Percentiles rank a stretch among this genome's conserved stretches.
phyloP scores from a whole-genome alignment of 2,113 vertebrate genomes.

The Syngnathus scovelli region DNA sequence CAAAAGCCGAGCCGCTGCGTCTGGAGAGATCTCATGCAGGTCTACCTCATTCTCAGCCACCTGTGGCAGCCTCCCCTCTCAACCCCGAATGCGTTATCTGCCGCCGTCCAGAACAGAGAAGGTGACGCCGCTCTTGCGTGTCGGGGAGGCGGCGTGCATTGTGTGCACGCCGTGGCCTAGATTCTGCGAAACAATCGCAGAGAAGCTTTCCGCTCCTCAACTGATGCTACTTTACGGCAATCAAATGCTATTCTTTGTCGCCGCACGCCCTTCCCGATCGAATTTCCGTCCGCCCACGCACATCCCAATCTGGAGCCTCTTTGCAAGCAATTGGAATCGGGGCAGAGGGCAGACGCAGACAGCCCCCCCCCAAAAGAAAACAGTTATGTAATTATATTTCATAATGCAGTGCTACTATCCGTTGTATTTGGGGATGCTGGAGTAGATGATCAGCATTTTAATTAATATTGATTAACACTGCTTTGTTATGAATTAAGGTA shows the following conservation, averaged over 20 bases:
- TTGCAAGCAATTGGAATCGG: not conserved
- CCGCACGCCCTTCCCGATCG: slow-evolving; percentile 43
- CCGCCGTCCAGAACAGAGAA: slow-evolving; percentile 25
- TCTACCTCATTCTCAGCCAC: slow-evolving; percentile 28
- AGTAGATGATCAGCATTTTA: too few relatives aligned
- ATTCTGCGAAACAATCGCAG: slow-evolving; percentile 59
- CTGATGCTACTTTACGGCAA: slow-evolving; percentile 49
- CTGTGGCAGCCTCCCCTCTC: slow-evolving; percentile 29
- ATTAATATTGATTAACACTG: too few relatives aligned
- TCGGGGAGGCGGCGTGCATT: slow-evolving; percentile 38
- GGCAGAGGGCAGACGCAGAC: not conserved
- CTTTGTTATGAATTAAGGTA: too few relatives aligned
- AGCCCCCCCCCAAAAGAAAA: too few relatives aligned
- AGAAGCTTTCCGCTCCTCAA: slow-evolving; percentile 48
- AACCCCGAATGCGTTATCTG: slow-evolving; percentile 26
- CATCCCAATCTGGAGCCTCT: slow-evolving; percentile 39
- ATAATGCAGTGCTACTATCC: too few relatives aligned
- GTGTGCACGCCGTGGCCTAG: slow-evolving; percentile 47
- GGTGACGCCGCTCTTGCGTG: slow-evolving; percentile 29
- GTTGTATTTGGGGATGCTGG: too few relatives aligned
- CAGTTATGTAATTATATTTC: too few relatives aligned
- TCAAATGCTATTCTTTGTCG: slow-evolving; percentile 64
- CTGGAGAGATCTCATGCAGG: slow-evolving; percentile 13
- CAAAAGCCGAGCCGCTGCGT: slow-evolving; percentile 21
- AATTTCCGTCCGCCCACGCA: slow-evolving; percentile 19